phyloP scores from a whole-genome alignment of 2,888 invertebrate species.

The Mesochorus sp. region DNA sequence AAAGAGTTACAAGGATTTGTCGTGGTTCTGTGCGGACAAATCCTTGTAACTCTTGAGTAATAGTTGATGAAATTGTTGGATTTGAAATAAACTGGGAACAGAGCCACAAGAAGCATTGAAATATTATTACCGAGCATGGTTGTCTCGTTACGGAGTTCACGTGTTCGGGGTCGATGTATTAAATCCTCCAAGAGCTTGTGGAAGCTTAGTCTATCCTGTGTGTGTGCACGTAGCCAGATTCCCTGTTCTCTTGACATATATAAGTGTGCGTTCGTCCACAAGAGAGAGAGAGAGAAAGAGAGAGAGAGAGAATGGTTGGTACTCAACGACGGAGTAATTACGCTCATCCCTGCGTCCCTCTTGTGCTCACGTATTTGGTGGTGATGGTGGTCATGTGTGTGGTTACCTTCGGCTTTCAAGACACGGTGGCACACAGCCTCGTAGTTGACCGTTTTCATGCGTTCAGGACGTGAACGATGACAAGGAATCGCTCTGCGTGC shows the following conservation, averaged over 20 bases:
- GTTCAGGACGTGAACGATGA: constrained; percentile 72
- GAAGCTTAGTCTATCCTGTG: constrained; percentile 5
- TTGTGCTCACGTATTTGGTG: constrained; percentile 66
- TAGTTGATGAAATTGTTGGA: constrained; percentile 4
- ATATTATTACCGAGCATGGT: background rate
- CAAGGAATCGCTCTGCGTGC: constrained; percentile 73
- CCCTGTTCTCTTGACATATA: constrained; percentile 22
- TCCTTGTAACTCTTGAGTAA: no score
- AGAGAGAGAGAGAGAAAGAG: no score
- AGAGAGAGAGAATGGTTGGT: constrained; percentile 33
- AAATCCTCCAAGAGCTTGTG: constrained; percentile 9
- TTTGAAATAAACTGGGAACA: background rate
- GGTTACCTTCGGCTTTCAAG: constrained; percentile 65
- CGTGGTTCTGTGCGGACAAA: no score
- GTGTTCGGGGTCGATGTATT: constrained; percentile 15
- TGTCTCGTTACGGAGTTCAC: constrained; percentile 21
- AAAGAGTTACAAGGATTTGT: no score
- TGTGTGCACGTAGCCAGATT: background rate
- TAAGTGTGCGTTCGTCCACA: no score
- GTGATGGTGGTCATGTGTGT: constrained; percentile 63
- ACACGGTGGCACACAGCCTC: constrained; percentile 65
- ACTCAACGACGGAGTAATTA: constrained; percentile 72
- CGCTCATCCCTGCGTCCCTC: constrained; percentile 57
- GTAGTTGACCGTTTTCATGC: constrained; percentile 45
- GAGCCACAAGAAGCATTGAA: background rate